These are phyloP conservation scores for Oppia nitens DNA, from an alignment of 1,140 invertebrate genomes.

Conservation along the genomic window DNA sequence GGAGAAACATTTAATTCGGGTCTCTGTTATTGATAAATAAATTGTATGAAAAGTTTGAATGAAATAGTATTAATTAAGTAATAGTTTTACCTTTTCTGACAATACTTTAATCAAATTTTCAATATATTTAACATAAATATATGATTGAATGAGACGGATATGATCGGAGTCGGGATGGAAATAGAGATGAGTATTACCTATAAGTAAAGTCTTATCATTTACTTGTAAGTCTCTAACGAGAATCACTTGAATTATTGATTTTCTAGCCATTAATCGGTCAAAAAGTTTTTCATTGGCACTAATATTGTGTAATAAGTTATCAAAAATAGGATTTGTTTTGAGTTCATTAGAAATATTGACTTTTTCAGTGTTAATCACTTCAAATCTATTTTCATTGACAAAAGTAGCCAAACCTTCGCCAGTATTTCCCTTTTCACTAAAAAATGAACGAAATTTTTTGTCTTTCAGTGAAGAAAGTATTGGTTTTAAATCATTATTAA, in stretches of 20 bases:
- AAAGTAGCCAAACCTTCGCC: constrained; percentile 36
- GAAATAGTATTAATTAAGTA: constrained; percentile 11
- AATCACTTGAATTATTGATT: constrained; percentile 32
- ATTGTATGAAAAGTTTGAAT: constrained; percentile 15
- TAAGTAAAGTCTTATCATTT: constrained; percentile 32
- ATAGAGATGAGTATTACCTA: constrained; percentile 80
- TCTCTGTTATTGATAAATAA: constrained; percentile 31
- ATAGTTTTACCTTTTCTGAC: constrained; percentile 21
- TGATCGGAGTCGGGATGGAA: constrained; percentile 75
- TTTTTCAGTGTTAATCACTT: constrained; percentile 16
- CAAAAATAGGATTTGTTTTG: constrained; percentile 27
- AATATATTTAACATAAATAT: constrained; percentile 26
- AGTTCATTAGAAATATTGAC: background rate
- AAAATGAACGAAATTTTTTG: constrained; percentile 33
- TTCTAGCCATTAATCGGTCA: constrained; percentile 25
- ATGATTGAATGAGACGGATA: constrained; percentile 50
- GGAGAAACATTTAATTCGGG: constrained; percentile 38
- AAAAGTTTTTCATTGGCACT: constrained; percentile 39
- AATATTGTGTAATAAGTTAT: constrained; percentile 40
- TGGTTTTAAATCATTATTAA: constrained; percentile 46
- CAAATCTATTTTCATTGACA: constrained; percentile 34
- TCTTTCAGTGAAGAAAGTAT: constrained; percentile 39
- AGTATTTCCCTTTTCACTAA: constrained; percentile 43
- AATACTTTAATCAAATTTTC: constrained; percentile 37
- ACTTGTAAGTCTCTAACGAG: constrained; percentile 42